Percentiles rank a stretch among this genome's conserved stretches.
These are phyloP conservation scores for Timema cristinae DNA, from an alignment of 2,888 invertebrate species.

Conservation along the genomic window DNA sequence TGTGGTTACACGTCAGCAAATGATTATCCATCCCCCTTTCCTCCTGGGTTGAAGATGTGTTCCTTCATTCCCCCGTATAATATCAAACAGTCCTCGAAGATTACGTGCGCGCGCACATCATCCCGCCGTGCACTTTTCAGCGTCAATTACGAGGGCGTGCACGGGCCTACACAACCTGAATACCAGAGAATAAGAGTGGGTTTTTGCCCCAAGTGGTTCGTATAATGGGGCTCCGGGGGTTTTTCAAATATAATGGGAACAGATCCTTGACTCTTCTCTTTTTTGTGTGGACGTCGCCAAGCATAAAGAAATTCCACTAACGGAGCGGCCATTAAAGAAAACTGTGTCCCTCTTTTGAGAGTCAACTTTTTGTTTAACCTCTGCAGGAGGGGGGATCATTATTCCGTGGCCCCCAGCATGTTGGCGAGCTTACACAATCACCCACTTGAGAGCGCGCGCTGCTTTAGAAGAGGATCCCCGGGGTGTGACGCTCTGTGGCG, in stretches of 20 bases:
- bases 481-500: no score
- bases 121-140: conserved; percentile 28
- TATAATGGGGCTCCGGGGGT: conserved; percentile 21
- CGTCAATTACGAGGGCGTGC: conserved; percentile 27
- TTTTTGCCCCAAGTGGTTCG: conserved; percentile 13
- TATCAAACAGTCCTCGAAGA: no score
- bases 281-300: conserved; percentile 21
- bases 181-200: not conserved
- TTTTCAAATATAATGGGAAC: conserved; percentile 24
- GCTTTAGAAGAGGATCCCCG: no score
- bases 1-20: no score
- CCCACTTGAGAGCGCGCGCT: not conserved
- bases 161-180: conserved; percentile 17
- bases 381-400: not conserved
- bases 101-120: conserved; percentile 21
- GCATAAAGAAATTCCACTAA: conserved; percentile 23
- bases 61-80: no score
- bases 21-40: no score
- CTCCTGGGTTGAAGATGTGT: no score
- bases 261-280: conserved; percentile 22
- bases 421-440: conserved; percentile 3
- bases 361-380: conserved; percentile 22
- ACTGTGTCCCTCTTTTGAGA: conserved; percentile 23
- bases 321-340: conserved; percentile 27
- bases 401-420: conserved; percentile 2